Evolutionary conservation across 1,140 invertebrate genomes (phyloP).

Genomic region (Pseudoatta argentina): DNA sequence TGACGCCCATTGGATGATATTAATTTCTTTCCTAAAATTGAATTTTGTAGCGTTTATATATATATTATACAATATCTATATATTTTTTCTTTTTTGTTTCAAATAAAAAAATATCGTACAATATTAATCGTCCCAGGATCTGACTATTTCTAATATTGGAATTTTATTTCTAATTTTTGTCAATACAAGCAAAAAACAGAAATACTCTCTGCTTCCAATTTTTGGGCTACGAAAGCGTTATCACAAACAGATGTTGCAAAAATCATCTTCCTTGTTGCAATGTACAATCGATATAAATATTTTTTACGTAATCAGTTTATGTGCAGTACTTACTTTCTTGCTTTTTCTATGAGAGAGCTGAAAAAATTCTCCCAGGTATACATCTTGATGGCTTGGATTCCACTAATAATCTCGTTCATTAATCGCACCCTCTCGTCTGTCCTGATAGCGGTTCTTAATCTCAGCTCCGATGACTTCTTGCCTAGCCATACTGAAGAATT

Average conservation of each 20-base stretch:
- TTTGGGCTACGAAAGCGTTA: background rate
- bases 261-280: background rate
- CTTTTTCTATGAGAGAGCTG: conserved; percentile 88
- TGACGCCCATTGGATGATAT: conserved; percentile 89
- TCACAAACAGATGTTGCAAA: background rate
- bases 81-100: background rate
- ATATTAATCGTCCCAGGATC: too few relatives aligned
- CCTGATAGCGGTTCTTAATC: conserved; percentile 88
- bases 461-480: conserved; percentile 82
- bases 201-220: background rate
- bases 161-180: too few relatives aligned
- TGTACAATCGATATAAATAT: conserved; percentile 74
- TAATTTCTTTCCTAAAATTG: conserved; percentile 88
- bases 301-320: background rate
- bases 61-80: too few relatives aligned
- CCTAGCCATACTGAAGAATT: conserved; percentile 87
- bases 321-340: conserved; percentile 83
- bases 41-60: background rate
- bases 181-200: too few relatives aligned
- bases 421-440: conserved; percentile 94
- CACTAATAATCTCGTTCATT: conserved; percentile 94
- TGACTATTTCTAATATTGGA: too few relatives aligned
- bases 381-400: too few relatives aligned
- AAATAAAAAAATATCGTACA: too few relatives aligned
- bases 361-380: conserved; percentile 89